phyloP scores from a whole-genome alignment of 2,888 invertebrate species.

The Frankliniella intonsa region DNA sequence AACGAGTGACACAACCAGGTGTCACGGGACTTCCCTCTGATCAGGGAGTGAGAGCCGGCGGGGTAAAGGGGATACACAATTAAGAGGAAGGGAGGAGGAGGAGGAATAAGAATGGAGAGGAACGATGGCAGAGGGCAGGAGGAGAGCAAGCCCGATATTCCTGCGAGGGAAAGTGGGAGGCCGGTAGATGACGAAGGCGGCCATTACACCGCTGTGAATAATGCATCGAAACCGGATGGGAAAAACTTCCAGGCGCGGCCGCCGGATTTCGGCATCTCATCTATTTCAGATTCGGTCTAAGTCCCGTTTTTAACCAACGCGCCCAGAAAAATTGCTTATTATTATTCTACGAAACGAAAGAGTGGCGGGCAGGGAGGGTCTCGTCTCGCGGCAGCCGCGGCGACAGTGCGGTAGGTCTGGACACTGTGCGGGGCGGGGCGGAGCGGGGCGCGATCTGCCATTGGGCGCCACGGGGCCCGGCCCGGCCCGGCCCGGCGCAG shows the following conservation, averaged over 20 bases:
- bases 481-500: neutral
- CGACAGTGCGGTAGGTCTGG: neutral
- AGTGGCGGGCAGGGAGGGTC: too few relatives aligned
- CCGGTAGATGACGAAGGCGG: neutral
- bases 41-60: neutral
- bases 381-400: neutral
- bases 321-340: too few relatives aligned
- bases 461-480: too few relatives aligned
- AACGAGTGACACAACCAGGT: too few relatives aligned
- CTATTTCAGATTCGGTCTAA: neutral
- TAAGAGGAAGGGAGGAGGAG: neutral
- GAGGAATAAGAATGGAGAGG: neutral
- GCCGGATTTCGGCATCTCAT: neutral
- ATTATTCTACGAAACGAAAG: too few relatives aligned
- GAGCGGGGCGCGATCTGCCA: too few relatives aligned
- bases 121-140: neutral
- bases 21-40: too few relatives aligned
- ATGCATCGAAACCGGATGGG: neutral
- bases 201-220: constrained; percentile 1
- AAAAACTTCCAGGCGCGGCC: neutral
- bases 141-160: neutral
- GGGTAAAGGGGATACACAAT: too few relatives aligned
- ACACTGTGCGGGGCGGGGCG: too few relatives aligned
- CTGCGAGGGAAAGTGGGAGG: too few relatives aligned
- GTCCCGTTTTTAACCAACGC: neutral